Conservation (phyloP, 2,113 vertebrate genomes). For the Gambusia holbrooki region DNA sequence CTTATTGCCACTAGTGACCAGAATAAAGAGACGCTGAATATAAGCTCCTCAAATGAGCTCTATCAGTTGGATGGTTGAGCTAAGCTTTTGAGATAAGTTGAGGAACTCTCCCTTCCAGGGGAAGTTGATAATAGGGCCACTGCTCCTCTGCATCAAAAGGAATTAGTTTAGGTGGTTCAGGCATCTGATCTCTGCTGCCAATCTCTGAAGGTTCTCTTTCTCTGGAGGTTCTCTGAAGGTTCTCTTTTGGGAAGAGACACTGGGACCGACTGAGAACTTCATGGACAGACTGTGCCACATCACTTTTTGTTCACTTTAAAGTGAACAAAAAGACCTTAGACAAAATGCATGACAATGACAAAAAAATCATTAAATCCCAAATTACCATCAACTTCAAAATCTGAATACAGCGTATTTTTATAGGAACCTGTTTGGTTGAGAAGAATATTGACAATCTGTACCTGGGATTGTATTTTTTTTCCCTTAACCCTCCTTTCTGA, state of each 20-base stretch:
- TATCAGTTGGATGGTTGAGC: not conserved
- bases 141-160: not conserved
- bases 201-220: too few species aligned
- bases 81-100: too few species aligned
- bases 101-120: too few species aligned
- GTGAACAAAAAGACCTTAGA: not conserved
- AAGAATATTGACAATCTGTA: slow-evolving; percentile 16
- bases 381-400: too few species aligned
- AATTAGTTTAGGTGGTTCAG: not conserved
- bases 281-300: not conserved
- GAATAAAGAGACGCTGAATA: not conserved
- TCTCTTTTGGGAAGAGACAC: too few species aligned
- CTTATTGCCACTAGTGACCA: too few species aligned
- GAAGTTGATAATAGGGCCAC: too few species aligned
- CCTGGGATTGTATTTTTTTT: slow-evolving; percentile 27
- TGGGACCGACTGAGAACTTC: too few species aligned
- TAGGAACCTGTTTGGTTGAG: not conserved
- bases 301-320: not conserved
- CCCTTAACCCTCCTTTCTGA: slow-evolving; percentile 36
- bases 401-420: too few species aligned
- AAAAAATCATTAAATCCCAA: not conserved
- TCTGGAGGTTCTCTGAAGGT: too few species aligned
- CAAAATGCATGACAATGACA: not conserved
- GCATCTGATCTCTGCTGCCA: not conserved
- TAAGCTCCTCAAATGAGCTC: not conserved